phyloP scores from a whole-genome alignment of 2,888 invertebrate genomes.

The Cryptosula pallasiana region DNA sequence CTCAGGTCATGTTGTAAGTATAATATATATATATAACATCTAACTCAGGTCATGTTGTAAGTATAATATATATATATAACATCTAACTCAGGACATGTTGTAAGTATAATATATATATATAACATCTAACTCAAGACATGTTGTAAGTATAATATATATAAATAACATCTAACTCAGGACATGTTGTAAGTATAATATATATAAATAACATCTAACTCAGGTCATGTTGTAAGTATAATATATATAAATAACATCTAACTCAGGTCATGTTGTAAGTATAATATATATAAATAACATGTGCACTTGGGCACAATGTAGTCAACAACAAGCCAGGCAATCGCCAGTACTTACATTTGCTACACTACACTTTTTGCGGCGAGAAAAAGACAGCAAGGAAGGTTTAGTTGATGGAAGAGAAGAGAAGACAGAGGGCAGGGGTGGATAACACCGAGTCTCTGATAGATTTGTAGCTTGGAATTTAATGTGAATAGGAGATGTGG shows the following conservation, averaged over 20 bases:
- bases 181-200: neutral
- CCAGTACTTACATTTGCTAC: neutral
- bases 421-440: too few relatives aligned
- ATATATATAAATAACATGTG: neutral
- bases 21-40: neutral
- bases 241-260: neutral
- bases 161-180: neutral
- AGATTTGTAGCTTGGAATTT: too few relatives aligned
- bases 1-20: too few relatives aligned
- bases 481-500: too few relatives aligned
- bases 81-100: neutral
- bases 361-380: neutral
- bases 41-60: neutral
- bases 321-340: too few relatives aligned
- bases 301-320: neutral
- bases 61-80: neutral
- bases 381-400: neutral
- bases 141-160: neutral
- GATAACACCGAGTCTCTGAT: too few relatives aligned
- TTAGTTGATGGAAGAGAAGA: too few relatives aligned
- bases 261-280: neutral
- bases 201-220: conserved; percentile 54
- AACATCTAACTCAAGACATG: neutral
- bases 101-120: neutral
- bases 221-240: conserved; percentile 48